Conservation (phyloP, 2,113 vertebrate genomes). For the Heliornis fulica region DNA sequence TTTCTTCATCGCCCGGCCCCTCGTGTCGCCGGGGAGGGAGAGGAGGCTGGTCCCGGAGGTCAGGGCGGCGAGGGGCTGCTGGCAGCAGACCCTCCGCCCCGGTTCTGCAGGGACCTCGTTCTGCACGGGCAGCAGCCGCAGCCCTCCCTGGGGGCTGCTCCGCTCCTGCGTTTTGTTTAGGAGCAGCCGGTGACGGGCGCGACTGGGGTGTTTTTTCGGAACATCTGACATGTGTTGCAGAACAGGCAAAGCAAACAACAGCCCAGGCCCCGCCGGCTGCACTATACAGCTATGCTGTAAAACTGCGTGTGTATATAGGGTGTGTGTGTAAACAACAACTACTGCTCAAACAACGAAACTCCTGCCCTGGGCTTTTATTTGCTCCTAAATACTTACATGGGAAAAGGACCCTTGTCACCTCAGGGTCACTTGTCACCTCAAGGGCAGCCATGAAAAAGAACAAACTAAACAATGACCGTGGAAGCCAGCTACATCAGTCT, state of each 20-base stretch:
- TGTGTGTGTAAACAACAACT: neutral
- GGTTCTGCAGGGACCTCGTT: accelerated
- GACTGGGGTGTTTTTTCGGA: no score
- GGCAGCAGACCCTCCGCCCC: accelerated
- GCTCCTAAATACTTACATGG: neutral
- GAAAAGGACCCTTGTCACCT: neutral
- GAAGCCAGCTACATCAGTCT: neutral
- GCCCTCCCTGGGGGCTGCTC: neutral
- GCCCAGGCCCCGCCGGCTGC: no score
- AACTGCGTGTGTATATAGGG: no score
- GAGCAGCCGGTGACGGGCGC: neutral
- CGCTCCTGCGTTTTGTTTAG: accelerated
- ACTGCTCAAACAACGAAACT: neutral
- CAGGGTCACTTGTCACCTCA: neutral
- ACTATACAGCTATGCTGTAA: no score
- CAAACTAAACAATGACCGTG: neutral
- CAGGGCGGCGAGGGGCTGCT: no score
- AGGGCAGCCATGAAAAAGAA: neutral
- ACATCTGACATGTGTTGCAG: no score
- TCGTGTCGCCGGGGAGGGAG: no score
- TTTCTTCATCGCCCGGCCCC: no score
- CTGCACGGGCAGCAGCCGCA: accelerated
- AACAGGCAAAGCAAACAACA: no score
- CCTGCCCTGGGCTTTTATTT: neutral
- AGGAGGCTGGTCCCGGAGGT: neutral